Base-by-base conservation (phyloP, 2,888 invertebrate species). In the Papilio elwesi region DNA sequence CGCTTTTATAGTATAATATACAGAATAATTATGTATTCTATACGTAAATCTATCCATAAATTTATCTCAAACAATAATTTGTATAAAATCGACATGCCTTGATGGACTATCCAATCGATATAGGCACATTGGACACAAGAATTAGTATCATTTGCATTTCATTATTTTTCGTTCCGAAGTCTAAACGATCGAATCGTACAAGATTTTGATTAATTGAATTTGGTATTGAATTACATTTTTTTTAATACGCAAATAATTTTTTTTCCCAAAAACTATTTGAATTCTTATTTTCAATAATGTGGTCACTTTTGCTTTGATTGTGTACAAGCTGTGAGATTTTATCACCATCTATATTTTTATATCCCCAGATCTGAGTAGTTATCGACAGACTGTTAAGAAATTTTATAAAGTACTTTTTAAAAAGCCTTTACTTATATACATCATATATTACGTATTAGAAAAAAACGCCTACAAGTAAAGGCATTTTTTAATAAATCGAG, bases 81-180 rank as follows among this genome's bases (percentile, higher is more conserved):
- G 13, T 26, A 26, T 36, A 59, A 12, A 59, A 59, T 59, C 8
- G 8, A 59, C 38, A 59, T 59, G 57, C 38, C n/a, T 59, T 59
- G 36, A 59, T 59, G 13, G 38, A 38, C 36, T 59, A 38, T 59
- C 57, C 8, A 59, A 59, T n/a, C n/a, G 36, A 38, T 59, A 59
- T 59, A 8, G 36, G 36, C n/a, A 59, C 38, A 59, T 38, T n/a
- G 36, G 13, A 38, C 9, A 59, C 38, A 38, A n/a, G 38, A 59
- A 59, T 59, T 59, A 38, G 8, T 59, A 38, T 59, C 13, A 59
- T 59, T 59, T n/a, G n/a, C 7, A 59, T 38, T 0, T 59, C 13
- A 26, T 26, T 53, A 53, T 11, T 11, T 16, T 53, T 10, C 53
- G 16, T 53, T 53, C 9, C 11, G 16, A 53, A 53, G 10, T 53